Percentiles rank a stretch among this genome's conserved stretches.
Conservation (phyloP, 2,888 invertebrate genomes). For the Lasioglossum pauxillum region DNA sequence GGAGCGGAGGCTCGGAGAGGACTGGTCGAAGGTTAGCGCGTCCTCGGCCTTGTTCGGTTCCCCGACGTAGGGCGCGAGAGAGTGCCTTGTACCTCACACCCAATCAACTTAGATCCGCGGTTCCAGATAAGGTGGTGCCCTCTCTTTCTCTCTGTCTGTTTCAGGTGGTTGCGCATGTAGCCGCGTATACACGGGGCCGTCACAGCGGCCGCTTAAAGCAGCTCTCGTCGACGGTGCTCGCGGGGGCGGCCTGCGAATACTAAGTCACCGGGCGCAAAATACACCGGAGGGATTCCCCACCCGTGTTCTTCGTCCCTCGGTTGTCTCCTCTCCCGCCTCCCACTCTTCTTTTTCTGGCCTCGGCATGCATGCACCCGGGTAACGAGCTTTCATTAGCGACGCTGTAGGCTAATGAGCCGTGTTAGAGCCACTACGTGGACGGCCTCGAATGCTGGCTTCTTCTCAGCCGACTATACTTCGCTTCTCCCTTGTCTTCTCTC, state of each 20-base stretch:
- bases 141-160: background rate
- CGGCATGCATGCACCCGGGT: slow-evolving; percentile 78
- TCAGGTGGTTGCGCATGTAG: slow-evolving; percentile 9
- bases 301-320: slow-evolving; percentile 62
- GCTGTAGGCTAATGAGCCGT: slow-evolving; percentile 84
- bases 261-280: slow-evolving; percentile 75
- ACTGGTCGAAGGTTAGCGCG: slow-evolving; percentile 72
- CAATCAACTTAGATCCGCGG: slow-evolving; percentile 83
- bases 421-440: slow-evolving; percentile 73
- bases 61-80: slow-evolving; percentile 77
- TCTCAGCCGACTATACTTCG: slow-evolving; percentile 50
- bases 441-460: slow-evolving; percentile 63
- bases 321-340: slow-evolving; percentile 21
- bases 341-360: slow-evolving; percentile 55
- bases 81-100: slow-evolving; percentile 83
- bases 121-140: slow-evolving; percentile 77
- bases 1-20: slow-evolving; percentile 32
- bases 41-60: slow-evolving; percentile 71
- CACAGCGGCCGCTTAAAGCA: slow-evolving; percentile 57
- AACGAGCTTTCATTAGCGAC: slow-evolving; percentile 84
- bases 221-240: slow-evolving; percentile 65
- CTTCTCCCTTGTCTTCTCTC: slow-evolving; percentile 24
- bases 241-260: slow-evolving; percentile 74
- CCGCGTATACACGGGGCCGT: slow-evolving; percentile 42
- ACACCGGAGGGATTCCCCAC: slow-evolving; percentile 65